Evolutionary conservation across 2,797 vertebrate species (phyloP).

Genomic region (Pyrocephalus nanus): DNA sequence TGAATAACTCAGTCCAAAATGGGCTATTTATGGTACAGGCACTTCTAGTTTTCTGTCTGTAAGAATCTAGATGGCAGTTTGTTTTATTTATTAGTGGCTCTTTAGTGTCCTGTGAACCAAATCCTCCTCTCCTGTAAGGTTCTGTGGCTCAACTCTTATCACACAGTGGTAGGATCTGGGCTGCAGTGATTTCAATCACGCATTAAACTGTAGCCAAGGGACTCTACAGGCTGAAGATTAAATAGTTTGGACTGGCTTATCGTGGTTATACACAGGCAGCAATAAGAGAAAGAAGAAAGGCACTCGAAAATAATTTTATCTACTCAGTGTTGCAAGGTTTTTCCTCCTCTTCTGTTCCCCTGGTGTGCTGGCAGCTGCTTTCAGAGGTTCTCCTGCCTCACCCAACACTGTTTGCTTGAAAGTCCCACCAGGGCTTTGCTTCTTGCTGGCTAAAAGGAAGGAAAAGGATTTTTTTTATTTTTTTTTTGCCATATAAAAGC

Average conservation of each 20-base stretch:
- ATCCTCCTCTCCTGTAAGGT: slow-evolving; percentile 21
- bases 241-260: slow-evolving; percentile 28
- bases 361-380: neutral
- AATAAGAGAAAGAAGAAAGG: neutral
- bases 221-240: neutral
- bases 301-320: slow-evolving; percentile 39
- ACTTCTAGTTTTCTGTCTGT: neutral
- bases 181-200: neutral
- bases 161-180: neutral
- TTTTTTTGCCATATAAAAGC: neutral
- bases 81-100: slow-evolving; percentile 53
- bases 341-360: neutral
- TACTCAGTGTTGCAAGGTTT: neutral
- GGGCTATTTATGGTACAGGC: neutral
- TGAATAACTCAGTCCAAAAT: neutral
- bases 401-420: neutral
- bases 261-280: slow-evolving; percentile 11
- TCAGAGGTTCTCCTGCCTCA: slow-evolving; percentile 14
- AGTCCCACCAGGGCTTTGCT: neutral
- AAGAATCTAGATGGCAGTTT: neutral
- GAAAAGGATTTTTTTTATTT: rapidly evolving
- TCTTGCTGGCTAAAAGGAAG: neutral
- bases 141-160: neutral
- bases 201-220: neutral
- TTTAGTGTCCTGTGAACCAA: slow-evolving; percentile 64